Evolutionary conservation across 2,113 vertebrate genomes (phyloP).

Genomic region (Coptodon rendalli): DNA sequence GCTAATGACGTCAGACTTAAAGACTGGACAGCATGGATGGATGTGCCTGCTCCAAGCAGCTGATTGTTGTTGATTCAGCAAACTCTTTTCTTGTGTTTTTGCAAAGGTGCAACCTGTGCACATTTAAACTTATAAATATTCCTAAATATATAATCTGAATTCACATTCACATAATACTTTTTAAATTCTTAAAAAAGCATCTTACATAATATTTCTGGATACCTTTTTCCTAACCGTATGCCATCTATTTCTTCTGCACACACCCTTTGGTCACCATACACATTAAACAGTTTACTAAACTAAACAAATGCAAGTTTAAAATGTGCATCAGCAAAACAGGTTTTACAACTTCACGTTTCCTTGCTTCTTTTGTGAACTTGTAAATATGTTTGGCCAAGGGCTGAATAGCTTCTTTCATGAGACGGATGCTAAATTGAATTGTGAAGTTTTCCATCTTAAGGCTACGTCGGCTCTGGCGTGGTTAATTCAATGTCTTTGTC

Average conservation of each 20-base stretch:
- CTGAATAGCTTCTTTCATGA: not conserved
- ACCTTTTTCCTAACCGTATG: not conserved
- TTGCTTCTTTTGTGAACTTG: not conserved
- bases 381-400: not conserved
- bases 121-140: not conserved
- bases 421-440: not conserved
- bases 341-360: not conserved
- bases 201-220: not conserved
- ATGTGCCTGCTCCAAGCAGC: not conserved
- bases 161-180: not conserved
- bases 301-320: not conserved
- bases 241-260: not conserved
- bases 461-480: not conserved
- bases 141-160: not conserved
- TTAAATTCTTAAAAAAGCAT: not conserved
- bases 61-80: rapidly evolving
- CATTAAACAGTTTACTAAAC: not conserved
- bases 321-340: not conserved
- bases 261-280: not conserved
- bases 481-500: not conserved
- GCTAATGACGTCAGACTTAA: rapidly evolving
- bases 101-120: not conserved
- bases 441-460: not conserved
- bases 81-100: not conserved
- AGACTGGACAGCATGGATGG: rapidly evolving